Conservation (phyloP, 2,113 vertebrate genomes). For the Brachypteracias leptosomus region DNA sequence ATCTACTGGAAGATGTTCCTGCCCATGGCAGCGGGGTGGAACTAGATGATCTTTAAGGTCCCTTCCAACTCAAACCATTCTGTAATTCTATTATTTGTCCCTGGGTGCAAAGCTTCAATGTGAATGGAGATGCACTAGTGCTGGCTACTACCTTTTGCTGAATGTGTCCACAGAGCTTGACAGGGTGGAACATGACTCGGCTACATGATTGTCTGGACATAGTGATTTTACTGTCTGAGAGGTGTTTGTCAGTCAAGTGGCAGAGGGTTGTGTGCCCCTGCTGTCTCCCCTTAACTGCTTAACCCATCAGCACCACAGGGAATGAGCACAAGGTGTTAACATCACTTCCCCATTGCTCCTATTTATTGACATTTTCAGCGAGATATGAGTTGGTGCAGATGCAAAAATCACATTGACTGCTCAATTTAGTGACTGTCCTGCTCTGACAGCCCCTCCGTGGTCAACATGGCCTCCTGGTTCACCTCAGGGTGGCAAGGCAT, state of each 20-base stretch:
- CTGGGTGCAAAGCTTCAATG: background rate
- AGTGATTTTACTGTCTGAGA: background rate
- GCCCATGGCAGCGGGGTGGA: background rate
- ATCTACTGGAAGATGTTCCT: background rate
- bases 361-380: background rate
- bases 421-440: background rate
- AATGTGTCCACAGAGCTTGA: background rate
- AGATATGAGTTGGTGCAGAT: background rate
- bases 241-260: background rate
- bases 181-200: background rate
- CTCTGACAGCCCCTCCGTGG: accelerated
- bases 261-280: background rate
- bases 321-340: background rate
- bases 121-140: background rate
- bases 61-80: background rate
- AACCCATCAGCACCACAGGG: background rate
- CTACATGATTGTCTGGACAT: accelerated
- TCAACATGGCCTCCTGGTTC: background rate
- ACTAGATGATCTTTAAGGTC: background rate
- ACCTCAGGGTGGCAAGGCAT: background rate
- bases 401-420: background rate
- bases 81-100: background rate
- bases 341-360: background rate
- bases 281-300: background rate
- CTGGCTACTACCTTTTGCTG: background rate